Conservation (phyloP, 2,113 vertebrate species). For the Syrrhaptes paradoxus region DNA sequence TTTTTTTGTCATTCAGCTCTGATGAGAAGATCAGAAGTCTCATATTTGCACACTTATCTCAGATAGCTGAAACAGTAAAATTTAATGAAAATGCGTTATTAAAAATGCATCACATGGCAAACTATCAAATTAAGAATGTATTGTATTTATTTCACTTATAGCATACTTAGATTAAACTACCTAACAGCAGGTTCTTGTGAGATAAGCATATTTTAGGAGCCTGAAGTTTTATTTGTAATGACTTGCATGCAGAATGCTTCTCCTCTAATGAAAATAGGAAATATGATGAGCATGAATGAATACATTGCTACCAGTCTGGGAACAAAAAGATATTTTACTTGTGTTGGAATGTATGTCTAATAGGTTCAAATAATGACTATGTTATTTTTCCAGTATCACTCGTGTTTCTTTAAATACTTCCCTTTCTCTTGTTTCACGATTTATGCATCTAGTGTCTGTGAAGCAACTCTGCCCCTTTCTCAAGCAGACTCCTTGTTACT, state of each 20-base stretch:
- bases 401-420: background rate
- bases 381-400: background rate
- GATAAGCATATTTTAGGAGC: slow-evolving; percentile 8
- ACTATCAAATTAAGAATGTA: background rate
- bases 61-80: slow-evolving; percentile 4
- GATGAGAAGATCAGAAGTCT: background rate
- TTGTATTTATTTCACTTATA: background rate
- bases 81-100: background rate
- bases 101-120: background rate
- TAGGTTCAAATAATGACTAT: background rate
- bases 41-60: background rate
- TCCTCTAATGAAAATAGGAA: slow-evolving; percentile 42
- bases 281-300: background rate
- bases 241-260: background rate
- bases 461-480: background rate
- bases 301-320: background rate
- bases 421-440: background rate
- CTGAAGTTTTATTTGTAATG: slow-evolving; percentile 1
- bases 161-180: background rate
- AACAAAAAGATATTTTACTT: slow-evolving; percentile 30
- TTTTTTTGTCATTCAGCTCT: background rate
- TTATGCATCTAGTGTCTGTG: background rate
- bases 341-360: slow-evolving; percentile 9
- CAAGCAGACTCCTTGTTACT: background rate
- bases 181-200: background rate